These are phyloP conservation scores for Aurelia aurita complex sp. Pacific DNA, from an alignment of 30 jellyfish, hydroid and myxozoan genomes.

Conservation along the genomic window DNA sequence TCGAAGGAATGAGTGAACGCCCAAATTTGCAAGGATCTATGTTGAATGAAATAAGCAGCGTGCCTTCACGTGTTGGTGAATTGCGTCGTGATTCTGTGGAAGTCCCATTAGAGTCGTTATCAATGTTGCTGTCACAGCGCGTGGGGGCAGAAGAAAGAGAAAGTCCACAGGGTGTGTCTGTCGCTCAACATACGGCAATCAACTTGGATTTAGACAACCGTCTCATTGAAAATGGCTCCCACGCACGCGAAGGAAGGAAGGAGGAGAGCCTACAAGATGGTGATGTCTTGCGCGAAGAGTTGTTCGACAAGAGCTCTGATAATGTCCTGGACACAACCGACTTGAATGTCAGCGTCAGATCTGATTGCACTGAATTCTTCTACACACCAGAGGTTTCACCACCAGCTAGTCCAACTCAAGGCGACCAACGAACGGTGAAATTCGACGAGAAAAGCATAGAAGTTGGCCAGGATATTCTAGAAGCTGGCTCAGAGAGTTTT, in stretches of 20 bases:
- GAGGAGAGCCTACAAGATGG: neutral
- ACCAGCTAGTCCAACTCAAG: slow-evolving; percentile 3
- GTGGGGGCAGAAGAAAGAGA: too few relatives aligned
- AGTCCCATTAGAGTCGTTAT: too few relatives aligned
- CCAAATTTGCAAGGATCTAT: too few relatives aligned
- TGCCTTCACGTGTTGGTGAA: too few relatives aligned
- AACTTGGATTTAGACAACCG: neutral
- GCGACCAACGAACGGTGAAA: slow-evolving; percentile 18
- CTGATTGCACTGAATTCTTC: slow-evolving; percentile 68
- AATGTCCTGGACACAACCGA: slow-evolving; percentile 14
- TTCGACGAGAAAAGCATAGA: slow-evolving; percentile 55
- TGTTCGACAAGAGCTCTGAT: neutral
- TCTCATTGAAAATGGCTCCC: neutral
- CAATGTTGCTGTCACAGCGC: too few relatives aligned
- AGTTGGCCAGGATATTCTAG: slow-evolving; percentile 55
- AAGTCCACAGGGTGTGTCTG: too few relatives aligned
- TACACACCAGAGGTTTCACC: slow-evolving; percentile 73
- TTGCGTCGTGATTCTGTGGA: too few relatives aligned
- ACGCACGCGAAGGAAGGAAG: neutral
- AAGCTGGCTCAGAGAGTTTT: neutral
- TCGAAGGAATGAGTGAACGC: too few relatives aligned
- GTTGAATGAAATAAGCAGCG: too few relatives aligned
- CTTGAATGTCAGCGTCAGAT: slow-evolving; percentile 43
- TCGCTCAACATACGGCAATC: neutral
- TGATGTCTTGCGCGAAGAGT: slow-evolving; percentile 1